Evolutionary conservation across 2,113 vertebrate species (phyloP).

Genomic region (Lanius collurio): DNA sequence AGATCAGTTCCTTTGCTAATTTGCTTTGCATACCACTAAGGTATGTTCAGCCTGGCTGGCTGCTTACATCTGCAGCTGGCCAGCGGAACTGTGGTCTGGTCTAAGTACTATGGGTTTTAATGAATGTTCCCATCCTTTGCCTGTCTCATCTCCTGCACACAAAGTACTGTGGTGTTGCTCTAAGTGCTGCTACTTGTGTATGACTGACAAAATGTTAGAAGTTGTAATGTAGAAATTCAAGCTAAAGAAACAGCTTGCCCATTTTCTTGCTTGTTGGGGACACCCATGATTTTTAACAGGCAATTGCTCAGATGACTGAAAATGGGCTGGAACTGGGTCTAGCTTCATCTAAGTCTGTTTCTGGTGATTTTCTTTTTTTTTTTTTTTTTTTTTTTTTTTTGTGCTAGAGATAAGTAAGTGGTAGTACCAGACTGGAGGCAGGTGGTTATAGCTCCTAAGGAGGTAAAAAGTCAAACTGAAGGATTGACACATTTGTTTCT

Average conservation of each 20-base stretch:
- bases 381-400: background rate
- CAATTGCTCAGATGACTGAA: slow-evolving; percentile 11
- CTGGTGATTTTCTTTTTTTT: background rate
- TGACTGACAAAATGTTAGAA: background rate
- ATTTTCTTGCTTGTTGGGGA: slow-evolving; percentile 11
- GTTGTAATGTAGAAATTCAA: background rate
- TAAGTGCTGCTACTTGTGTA: background rate
- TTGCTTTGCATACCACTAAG: background rate
- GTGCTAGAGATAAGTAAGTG: slow-evolving; percentile 12
- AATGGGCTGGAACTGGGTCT: background rate
- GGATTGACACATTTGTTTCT: background rate
- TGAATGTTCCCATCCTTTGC: background rate
- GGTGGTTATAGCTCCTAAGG: background rate
- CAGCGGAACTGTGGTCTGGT: background rate
- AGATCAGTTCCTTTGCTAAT: background rate
- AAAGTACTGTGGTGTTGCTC: background rate
- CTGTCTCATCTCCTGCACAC: background rate
- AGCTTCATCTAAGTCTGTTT: slow-evolving; percentile 1
- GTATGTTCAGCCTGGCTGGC: background rate
- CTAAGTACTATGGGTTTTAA: background rate
- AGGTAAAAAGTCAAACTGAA: background rate
- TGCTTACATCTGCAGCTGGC: background rate
- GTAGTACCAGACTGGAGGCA: background rate
- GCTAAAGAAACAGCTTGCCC: background rate
- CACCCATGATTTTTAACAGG: background rate